Evolutionary conservation across 2,113 vertebrate genomes (phyloP), one percentile per base, ranked within the genome.

Genomic region (Eublepharis macularius): DNA sequence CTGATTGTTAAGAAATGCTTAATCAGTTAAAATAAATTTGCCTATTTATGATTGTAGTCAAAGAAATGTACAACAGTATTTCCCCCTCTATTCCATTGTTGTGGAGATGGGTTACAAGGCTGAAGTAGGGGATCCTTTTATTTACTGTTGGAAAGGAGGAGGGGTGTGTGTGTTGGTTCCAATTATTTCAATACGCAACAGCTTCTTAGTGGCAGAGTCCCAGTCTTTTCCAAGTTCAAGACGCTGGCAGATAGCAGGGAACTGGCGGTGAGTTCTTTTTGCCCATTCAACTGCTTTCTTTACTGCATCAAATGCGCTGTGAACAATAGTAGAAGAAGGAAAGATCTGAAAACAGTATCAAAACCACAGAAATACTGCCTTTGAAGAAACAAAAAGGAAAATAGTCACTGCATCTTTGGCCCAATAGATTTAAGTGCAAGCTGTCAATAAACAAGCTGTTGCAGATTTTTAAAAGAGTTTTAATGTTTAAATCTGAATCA

Each of bases 171-270:
- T 17, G 2, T 13, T 12, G 1, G 87, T 77, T 1, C 92, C 81
- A 24, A 86, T 60, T n/a, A 80, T 54, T 4, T 96, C 90, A 5
- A 95, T 93, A 21, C 95, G 88, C 69, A 97, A 63, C 14, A 98
- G 94, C 87, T 97, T 96, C 49, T 96, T 96, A 14, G 97, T 98
- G 87, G 95, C 95, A 2, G 95, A 97, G 76, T 97, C 96, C 96
- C 96, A 98, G 87, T 96, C 95, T 88, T 91, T 85, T 39, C 97
- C 97, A 43, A 98, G 90, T 93, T 98, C 97, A 89, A 97, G 96
- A 24, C 95, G 91, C 82, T 94, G 96, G 93, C 91, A 98, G 94
- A 98, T 91, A 66, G 95, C 97, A 9, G 97, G 94, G 91, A 98
- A 98, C 86, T 92, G 94, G n/a, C 74, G 88, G 81, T 98, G 97